Evolutionary conservation across 2,797 vertebrate genomes (phyloP).

Genomic region (Prunella strophiata): DNA sequence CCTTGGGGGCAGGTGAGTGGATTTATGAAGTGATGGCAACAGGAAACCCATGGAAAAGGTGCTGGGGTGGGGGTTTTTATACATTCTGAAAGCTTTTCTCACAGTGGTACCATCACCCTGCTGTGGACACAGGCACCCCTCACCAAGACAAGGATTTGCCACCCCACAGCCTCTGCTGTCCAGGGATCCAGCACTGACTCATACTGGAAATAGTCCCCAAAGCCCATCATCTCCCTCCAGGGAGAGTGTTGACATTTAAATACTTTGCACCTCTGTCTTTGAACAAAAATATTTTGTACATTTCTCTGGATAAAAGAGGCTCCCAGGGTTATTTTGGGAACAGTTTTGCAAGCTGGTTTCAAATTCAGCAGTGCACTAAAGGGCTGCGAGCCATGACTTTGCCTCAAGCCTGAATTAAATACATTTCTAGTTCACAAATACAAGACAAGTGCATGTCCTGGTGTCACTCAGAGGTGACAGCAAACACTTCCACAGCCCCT

Average conservation of each 20-base stretch:
- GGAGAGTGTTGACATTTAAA: neutral
- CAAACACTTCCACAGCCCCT: neutral
- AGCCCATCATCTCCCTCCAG: neutral
- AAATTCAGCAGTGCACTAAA: neutral
- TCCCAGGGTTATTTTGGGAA: conserved; percentile 13
- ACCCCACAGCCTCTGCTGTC: fast-evolving
- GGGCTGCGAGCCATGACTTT: conserved; percentile 24
- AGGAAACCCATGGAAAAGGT: neutral
- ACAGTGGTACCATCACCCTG: fast-evolving
- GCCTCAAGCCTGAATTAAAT: conserved; percentile 45
- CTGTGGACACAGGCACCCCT: fast-evolving
- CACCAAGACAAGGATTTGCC: fast-evolving
- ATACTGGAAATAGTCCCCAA: fast-evolving
- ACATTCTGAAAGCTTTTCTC: neutral
- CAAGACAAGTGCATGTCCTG: neutral
- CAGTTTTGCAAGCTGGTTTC: neutral
- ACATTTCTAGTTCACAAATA: neutral
- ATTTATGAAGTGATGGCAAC: fast-evolving
- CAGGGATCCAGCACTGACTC: fast-evolving
- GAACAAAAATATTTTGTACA: neutral
- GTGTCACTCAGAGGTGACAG: neutral
- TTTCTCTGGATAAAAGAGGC: neutral
- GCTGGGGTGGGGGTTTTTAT: neutral
- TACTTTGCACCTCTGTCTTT: neutral
- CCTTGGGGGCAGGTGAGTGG: neutral